Conservation (phyloP, 2,888 invertebrate species). For the Dasysyrphus albostriatus region DNA sequence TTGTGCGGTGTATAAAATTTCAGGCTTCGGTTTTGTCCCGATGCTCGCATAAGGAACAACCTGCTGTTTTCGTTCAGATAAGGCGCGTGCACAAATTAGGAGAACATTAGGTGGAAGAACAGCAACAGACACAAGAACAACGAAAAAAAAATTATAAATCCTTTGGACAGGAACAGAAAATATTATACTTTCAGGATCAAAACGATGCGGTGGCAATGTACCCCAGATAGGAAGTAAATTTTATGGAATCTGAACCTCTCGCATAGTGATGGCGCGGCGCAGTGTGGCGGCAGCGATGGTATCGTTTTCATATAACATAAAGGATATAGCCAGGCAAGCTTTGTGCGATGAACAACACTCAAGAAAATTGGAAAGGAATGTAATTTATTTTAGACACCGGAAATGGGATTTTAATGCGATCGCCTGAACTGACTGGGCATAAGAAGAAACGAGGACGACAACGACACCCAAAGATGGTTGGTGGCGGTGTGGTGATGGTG, state of each 20-base stretch:
- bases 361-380: constrained; percentile 75
- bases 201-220: constrained; percentile 25
- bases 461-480: no score
- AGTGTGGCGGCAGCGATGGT: neutral
- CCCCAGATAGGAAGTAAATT: constrained; percentile 61
- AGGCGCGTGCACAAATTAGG: constrained; percentile 68
- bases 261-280: neutral
- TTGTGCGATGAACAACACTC: constrained; percentile 58
- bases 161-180: constrained; percentile 54
- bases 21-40: constrained; percentile 28
- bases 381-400: constrained; percentile 72
- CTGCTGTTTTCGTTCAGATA: constrained; percentile 60
- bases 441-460: neutral
- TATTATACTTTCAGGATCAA: constrained; percentile 62
- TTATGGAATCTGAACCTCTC: constrained; percentile 53
- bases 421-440: constrained; percentile 25
- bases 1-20: constrained; percentile 28
- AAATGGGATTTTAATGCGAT: constrained; percentile 75
- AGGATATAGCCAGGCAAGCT: neutral
- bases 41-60: constrained; percentile 18
- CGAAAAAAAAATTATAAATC: constrained; percentile 11
- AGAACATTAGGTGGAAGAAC: constrained; percentile 53
- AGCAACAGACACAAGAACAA: constrained; percentile 15
- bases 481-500: neutral
- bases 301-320: constrained; percentile 14